Percentiles rank a stretch among this genome's conserved stretches.
Evolutionary conservation across 2,888 invertebrate genomes (phyloP).

Genomic region (Strigamia maritima): DNA sequence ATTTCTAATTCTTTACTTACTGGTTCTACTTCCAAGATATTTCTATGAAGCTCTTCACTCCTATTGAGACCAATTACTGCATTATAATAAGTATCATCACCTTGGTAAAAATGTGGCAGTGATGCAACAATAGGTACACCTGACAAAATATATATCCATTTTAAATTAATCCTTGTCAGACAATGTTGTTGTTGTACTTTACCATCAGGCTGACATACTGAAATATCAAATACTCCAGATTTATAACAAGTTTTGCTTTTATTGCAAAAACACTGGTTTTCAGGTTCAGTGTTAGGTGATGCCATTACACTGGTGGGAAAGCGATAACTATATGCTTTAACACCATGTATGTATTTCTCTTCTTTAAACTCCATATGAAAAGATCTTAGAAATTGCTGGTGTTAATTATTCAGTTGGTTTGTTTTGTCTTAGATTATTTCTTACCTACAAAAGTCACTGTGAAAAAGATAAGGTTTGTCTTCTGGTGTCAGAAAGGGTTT

Average conservation of each 20-base stretch:
- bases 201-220: not conserved
- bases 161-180: too few relatives aligned
- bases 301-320: not conserved
- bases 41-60: conserved; percentile 74
- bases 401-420: too few relatives aligned
- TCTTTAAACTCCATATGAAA: not conserved
- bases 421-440: too few relatives aligned
- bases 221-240: not conserved
- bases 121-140: conserved; percentile 83
- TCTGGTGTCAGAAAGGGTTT: too few relatives aligned
- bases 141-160: not conserved
- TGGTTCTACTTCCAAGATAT: conserved; percentile 84
- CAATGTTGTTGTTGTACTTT: not conserved
- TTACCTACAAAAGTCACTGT: too few relatives aligned
- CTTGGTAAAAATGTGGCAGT: conserved; percentile 90
- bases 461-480: too few relatives aligned
- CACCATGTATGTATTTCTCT: not conserved
- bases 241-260: not conserved
- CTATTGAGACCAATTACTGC: conserved; percentile 80
- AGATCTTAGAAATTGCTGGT: not conserved
- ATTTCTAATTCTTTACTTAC: too few relatives aligned
- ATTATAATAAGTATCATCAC: conserved; percentile 59
- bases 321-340: not conserved
- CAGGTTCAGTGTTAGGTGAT: not conserved
- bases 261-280: not conserved